Percentiles rank a stretch among this genome's conserved stretches.
Conservation (phyloP, 2,113 vertebrate species). For the Grammomys dolichurus region DNA sequence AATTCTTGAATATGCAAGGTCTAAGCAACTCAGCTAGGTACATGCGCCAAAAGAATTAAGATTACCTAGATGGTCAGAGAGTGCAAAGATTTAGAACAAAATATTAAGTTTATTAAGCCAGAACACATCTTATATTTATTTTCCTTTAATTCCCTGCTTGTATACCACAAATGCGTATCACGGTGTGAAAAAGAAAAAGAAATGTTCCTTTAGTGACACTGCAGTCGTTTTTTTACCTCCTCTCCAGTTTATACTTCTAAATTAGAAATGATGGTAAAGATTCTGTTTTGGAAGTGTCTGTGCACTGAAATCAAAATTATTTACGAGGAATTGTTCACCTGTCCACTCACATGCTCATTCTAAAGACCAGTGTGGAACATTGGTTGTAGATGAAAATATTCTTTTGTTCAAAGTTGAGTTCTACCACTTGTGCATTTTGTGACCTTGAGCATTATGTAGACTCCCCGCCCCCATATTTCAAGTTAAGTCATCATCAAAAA, state of each 20-base stretch:
- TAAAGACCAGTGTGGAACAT: not conserved
- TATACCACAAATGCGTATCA: not conserved
- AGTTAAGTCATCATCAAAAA: not conserved
- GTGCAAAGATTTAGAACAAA: not conserved
- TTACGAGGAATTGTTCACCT: not conserved
- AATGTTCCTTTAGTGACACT: not conserved
- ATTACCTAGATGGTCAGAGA: not conserved
- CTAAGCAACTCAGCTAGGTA: not conserved
- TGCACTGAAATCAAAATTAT: not conserved
- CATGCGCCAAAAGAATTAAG: not conserved
- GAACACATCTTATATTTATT: not conserved
- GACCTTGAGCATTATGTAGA: not conserved
- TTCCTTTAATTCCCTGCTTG: not conserved
- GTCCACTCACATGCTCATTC: not conserved
- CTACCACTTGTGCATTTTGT: not conserved
- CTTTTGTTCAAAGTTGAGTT: not conserved
- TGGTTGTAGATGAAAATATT: not conserved
- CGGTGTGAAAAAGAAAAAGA: not conserved
- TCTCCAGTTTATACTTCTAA: not conserved
- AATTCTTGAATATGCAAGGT: not conserved
- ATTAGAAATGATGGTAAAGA: not conserved
- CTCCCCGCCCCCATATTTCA: not conserved
- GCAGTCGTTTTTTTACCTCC: not conserved
- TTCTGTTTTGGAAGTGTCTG: not conserved
- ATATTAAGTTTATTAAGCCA: conserved; percentile 31